Percentiles rank a stretch among this genome's conserved stretches.
These are phyloP conservation scores for Diabrotica virgifera DNA, from an alignment of 1,140 invertebrate genomes.

Conservation along the genomic window DNA sequence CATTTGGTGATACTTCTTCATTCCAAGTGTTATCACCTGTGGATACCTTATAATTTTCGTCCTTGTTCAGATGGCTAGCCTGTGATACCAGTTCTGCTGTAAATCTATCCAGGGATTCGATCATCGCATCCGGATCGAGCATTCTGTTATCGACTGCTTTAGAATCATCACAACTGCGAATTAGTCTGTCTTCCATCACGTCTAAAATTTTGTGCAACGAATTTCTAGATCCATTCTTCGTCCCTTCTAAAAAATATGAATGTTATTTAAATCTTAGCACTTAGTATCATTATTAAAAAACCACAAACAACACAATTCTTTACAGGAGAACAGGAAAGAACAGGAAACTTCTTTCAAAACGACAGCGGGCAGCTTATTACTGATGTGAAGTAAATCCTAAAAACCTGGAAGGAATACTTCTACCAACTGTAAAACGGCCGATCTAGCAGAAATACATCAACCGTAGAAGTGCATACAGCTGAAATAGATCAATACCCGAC, in stretches of 20 bases:
- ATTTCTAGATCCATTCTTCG: slow-evolving; percentile 44
- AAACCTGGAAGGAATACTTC: no score
- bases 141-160: slow-evolving; percentile 42
- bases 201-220: slow-evolving; percentile 33
- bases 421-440: no score
- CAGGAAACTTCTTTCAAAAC: no score
- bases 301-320: no score
- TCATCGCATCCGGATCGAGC: slow-evolving; percentile 63
- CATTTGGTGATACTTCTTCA: slow-evolving; percentile 65
- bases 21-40: slow-evolving; percentile 64
- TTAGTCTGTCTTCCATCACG: slow-evolving; percentile 23
- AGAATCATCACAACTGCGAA: slow-evolving; percentile 35
- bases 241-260: slow-evolving; percentile 28
- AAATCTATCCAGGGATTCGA: slow-evolving; percentile 62
- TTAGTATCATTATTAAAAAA: no score
- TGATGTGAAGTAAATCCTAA: no score
- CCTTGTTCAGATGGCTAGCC: slow-evolving; percentile 49
- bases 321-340: no score
- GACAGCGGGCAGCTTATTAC: no score
- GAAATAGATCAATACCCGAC: no score
- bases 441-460: no score
- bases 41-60: slow-evolving; percentile 37
- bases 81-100: slow-evolving; percentile 63
- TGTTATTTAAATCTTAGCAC: background rate
- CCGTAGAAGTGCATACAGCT: no score